Conservation (phyloP, 1,140 invertebrate species). For the Aphelinus certus region DNA sequence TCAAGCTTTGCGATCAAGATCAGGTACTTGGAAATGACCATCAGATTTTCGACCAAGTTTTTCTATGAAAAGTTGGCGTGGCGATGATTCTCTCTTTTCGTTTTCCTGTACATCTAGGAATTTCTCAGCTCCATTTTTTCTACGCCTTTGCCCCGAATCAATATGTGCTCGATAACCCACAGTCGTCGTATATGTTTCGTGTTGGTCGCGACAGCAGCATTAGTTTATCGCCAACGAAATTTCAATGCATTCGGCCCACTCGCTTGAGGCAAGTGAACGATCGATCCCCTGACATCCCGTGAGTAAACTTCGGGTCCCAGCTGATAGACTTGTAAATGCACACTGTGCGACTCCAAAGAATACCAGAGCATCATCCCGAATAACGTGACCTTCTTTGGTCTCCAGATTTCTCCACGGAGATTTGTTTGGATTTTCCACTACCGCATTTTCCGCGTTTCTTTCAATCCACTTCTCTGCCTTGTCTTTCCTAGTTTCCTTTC, state of each 20-base stretch:
- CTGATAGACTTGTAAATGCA: slow-evolving; percentile 1
- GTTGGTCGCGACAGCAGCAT: too few relatives aligned
- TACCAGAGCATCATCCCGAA: not conserved
- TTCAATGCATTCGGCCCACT: too few relatives aligned
- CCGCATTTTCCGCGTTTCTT: not conserved
- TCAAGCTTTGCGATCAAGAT: too few relatives aligned
- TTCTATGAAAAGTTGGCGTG: too few relatives aligned
- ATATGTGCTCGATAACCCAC: too few relatives aligned
- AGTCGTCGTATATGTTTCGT: too few relatives aligned
- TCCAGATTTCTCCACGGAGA: not conserved
- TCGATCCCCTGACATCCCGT: not conserved
- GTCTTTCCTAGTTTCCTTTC: not conserved
- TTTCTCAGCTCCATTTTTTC: too few relatives aligned
- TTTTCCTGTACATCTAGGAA: not conserved
- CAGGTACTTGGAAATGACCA: too few relatives aligned
- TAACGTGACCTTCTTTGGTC: not conserved
- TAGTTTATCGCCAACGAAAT: too few relatives aligned
- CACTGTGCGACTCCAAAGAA: not conserved
- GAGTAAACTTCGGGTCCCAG: not conserved
- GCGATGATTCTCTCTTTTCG: too few relatives aligned
- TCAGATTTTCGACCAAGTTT: too few relatives aligned
- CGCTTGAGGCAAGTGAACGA: not conserved
- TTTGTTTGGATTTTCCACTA: not conserved
- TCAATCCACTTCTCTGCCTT: not conserved
- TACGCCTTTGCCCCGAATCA: too few relatives aligned